A percentile compares a stretch with the other conserved stretches of the same genome.
Conservation (phyloP, 2,113 vertebrate genomes). For the Romanogobio albipinnatus region DNA sequence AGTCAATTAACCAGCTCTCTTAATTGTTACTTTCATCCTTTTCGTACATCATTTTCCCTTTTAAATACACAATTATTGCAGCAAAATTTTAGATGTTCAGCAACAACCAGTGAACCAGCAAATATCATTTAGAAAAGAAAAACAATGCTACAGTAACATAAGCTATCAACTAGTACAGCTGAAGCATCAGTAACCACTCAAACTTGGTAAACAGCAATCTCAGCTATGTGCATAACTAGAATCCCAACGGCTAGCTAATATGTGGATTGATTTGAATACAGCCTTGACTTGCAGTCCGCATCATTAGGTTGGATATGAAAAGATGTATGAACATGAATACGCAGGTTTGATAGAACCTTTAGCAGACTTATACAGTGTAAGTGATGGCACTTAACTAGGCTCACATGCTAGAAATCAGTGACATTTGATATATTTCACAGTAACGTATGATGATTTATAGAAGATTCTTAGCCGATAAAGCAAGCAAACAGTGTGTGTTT, state of each 20-base stretch:
- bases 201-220: constrained; percentile 19
- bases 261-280: not conserved
- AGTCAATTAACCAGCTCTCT: constrained; percentile 10
- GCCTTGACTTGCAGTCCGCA: not conserved
- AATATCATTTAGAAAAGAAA: constrained; percentile 8
- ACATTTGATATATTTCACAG: not conserved
- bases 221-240: constrained; percentile 18
- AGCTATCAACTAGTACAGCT: constrained; percentile 19
- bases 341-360: constrained; percentile 28
- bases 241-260: not conserved
- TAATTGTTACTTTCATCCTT: not conserved
- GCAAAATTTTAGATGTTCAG: constrained; percentile 11
- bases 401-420: constrained; percentile 1
- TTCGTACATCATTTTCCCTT: not conserved
- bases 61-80: constrained; percentile 26
- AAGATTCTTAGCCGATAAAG: not conserved
- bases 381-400: not conserved
- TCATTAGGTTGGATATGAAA: constrained; percentile 21
- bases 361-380: constrained; percentile 48
- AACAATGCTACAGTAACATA: not conserved
- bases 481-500: constrained; percentile 23
- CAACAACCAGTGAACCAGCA: constrained; percentile 35
- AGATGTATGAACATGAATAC: constrained; percentile 2
- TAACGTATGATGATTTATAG: not conserved
- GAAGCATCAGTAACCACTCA: constrained; percentile 4